Evolutionary conservation across 2,797 vertebrate species (phyloP), one percentile per base, ranked within the genome.

Genomic region (Pipistrellus nathusii): DNA sequence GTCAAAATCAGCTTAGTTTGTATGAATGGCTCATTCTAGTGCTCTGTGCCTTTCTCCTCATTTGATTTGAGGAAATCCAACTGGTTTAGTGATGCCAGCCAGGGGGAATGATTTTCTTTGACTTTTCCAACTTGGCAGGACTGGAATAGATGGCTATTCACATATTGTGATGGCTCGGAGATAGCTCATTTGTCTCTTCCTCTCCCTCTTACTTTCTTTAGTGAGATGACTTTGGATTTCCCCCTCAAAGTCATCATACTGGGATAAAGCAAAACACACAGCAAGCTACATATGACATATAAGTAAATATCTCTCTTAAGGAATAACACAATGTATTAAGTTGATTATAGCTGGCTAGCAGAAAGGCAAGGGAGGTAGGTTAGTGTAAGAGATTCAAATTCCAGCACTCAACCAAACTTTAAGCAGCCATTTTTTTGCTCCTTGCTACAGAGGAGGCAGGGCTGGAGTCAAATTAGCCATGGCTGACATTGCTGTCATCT

Each of bases 1-100:
- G 80, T 97, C 96, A 98, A 97, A 98, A 96, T 98, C 96, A 98
- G 94, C 96, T 96, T 96, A 96, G 96, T 84, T 97, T 97, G 87
- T 97, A 97, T 97, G 88, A 97, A 97, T 96, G 97, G 96, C 95
- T 97, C 97, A 96, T 97, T 98, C 95, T 97, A 95, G 91, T 91
- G 89, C 91, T 96, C 85, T 72, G 0, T 93, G 93, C 85, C 95
- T 96, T 95, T 95, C 95, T 94, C 94, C 94, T 97, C 95, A 96
- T 97, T 96, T 96, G 96, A 98, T 98, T 98, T 97, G 97, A 94
- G 85, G 78, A 97, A 94, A 91, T 87, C 48, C 92, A 91, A 96
- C 62, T 73, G 44, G 41, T 78, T 94, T 89, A 91, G 71, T 86
- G 88, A 91, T 89, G 64, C 80, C 44, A 95, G 55, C 21, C 44